phyloP scores from a whole-genome alignment of 92 coral and sea anemone genomes.

The Paragorgia papillata region DNA sequence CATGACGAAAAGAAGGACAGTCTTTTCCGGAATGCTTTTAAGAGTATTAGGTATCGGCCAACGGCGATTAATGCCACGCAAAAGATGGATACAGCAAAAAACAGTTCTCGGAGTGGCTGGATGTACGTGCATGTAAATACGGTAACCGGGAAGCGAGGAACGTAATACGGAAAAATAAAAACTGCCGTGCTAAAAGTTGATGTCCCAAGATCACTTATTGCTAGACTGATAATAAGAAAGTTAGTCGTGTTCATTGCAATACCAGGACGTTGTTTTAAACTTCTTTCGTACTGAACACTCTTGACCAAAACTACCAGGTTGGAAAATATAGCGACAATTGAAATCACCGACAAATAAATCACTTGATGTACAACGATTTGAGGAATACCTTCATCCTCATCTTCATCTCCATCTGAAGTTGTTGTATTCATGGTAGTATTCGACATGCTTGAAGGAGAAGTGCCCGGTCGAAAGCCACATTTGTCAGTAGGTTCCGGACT shows the following conservation, averaged over 20 bases:
- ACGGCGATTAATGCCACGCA: conserved; percentile 12
- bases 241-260: neutral
- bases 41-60: conserved; percentile 6
- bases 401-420: no score
- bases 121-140: neutral
- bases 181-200: neutral
- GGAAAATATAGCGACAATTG: neutral
- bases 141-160: neutral
- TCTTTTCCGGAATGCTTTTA: neutral
- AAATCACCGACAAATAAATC: neutral
- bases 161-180: neutral
- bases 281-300: neutral
- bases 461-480: no score
- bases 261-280: neutral
- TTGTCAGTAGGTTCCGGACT: no score
- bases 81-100: neutral
- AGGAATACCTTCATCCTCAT: no score
- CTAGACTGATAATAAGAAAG: conserved; percentile 6
- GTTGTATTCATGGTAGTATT: no score
- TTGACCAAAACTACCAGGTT: neutral
- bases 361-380: neutral
- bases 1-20: neutral
- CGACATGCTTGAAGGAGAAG: no score
- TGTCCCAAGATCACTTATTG: conserved; percentile 3
- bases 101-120: neutral